Percentiles rank a stretch among this genome's conserved stretches.
Evolutionary conservation across 2,888 invertebrate species (phyloP).

Genomic region (Malthinus flaveolus): DNA sequence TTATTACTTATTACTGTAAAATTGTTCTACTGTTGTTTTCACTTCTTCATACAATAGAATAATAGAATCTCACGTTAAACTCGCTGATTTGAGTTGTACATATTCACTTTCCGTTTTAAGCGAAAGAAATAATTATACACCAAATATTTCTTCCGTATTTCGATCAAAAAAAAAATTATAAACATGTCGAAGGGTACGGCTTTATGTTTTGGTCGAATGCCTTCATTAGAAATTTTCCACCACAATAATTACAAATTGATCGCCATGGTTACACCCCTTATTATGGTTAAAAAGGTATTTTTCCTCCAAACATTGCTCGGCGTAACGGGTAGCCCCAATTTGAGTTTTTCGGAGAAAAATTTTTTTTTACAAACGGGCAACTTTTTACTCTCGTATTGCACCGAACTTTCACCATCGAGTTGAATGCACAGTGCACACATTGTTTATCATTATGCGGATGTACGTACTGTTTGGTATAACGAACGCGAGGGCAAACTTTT

Average conservation of each 20-base stretch:
- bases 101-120: conserved; percentile 19
- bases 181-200: conserved; percentile 13
- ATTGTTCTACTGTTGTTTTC: conserved; percentile 15
- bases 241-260: conserved; percentile 27
- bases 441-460: too few species aligned
- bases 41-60: conserved; percentile 19
- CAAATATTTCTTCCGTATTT: conserved; percentile 13
- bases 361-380: too few species aligned
- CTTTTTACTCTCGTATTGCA: too few species aligned
- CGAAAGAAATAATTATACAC: conserved; percentile 11
- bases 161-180: conserved; percentile 1
- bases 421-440: too few species aligned
- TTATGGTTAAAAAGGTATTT: conserved; percentile 11
- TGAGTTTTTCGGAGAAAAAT: too few species aligned
- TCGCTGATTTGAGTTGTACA: not conserved
- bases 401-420: too few species aligned
- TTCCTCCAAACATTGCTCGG: too few species aligned
- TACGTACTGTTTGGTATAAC: too few species aligned
- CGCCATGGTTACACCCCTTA: conserved; percentile 32
- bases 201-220: conserved; percentile 26
- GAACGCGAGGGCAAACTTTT: too few species aligned
- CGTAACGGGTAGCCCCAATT: too few species aligned
- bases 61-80: conserved; percentile 20
- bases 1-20: conserved; percentile 4
- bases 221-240: conserved; percentile 27